Conservation (phyloP, 2,888 invertebrate genomes). For the Idaea aversata region DNA sequence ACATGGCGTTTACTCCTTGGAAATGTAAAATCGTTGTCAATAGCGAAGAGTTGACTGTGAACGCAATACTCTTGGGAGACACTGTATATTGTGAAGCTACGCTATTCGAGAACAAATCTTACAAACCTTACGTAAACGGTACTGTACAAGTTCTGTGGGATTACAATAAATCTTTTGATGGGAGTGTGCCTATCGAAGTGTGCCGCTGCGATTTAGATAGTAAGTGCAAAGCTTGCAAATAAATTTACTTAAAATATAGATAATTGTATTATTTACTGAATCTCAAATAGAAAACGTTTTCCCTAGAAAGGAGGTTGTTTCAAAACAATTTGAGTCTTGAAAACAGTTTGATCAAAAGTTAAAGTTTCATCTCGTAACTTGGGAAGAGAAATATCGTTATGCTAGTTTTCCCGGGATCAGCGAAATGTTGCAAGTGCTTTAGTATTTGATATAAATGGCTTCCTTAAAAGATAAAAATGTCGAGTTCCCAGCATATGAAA, state of each 20-base stretch:
- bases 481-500: constrained; percentile 16
- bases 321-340: constrained; percentile 24
- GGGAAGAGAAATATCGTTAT: constrained; percentile 29
- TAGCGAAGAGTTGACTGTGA: constrained; percentile 38
- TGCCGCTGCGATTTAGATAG: constrained; percentile 59
- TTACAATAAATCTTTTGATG: constrained; percentile 57
- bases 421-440: constrained; percentile 20
- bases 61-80: constrained; percentile 49
- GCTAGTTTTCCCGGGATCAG: constrained; percentile 29
- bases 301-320: constrained; percentile 11
- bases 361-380: constrained; percentile 30
- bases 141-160: constrained; percentile 58
- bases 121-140: constrained; percentile 43
- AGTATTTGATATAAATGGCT: constrained; percentile 12
- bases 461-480: constrained; percentile 8
- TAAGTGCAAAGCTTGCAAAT: constrained; percentile 45
- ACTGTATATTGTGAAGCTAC: constrained; percentile 54
- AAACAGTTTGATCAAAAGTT: constrained; percentile 36
- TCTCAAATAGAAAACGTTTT: constrained; percentile 9
- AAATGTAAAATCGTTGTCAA: constrained; percentile 52
- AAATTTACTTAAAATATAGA: constrained; percentile 10
- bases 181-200: constrained; percentile 48
- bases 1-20: constrained; percentile 69
- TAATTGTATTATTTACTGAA: constrained; percentile 7
- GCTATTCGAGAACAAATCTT: constrained; percentile 48